Base-by-base conservation (phyloP, 2,113 vertebrate species). In the Trematomus loennbergii region DNA sequence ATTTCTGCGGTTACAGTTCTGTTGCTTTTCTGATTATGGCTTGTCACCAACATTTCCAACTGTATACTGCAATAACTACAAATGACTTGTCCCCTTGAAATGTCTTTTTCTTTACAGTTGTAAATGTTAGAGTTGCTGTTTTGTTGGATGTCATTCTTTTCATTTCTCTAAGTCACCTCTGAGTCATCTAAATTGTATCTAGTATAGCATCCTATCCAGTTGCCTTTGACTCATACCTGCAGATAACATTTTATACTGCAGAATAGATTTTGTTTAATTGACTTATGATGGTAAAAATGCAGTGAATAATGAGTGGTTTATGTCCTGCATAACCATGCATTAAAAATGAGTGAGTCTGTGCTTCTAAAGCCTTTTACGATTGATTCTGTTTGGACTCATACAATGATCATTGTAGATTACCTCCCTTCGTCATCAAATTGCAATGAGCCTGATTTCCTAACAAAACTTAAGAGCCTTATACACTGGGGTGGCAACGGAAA, bases 381-480 rank as follows among this genome's bases (percentile, higher is more conserved):
- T 59, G 55, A 45, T 20, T 54, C 36, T 59, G 22, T 11, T 16
- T 0, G 25, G 16, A 46, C 36, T 11, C 64, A 54, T 63, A 46
- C 12, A 5, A 46, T 59, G 36, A 69, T 71, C 66, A 64, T 12
- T 43, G n/a, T 46, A 60, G 18, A 84, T 40, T 40, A 75, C 18
- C 22, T 48, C 45, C 16, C 57, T 73, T 29, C 3, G 29, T 29
- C 13, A 63, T 79, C 52, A 45, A 68, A 63, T 33, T 15, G n/a
- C 25, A 50, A 20, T 29, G 9, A 84, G 45, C n/a, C 18, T 46
- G 49, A 74, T 65, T 55, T 52, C 9, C 20, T 50, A 4, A 48
- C 12, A 58, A 53, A 54, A 36, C 15, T 67, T 43, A 36, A 54
- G 54, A 69, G 5, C 40, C 20, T 52, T 2, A 63, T 53, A 63